Conservation (phyloP, 2,113 vertebrate species). For the Mormyrus iriodes region DNA sequence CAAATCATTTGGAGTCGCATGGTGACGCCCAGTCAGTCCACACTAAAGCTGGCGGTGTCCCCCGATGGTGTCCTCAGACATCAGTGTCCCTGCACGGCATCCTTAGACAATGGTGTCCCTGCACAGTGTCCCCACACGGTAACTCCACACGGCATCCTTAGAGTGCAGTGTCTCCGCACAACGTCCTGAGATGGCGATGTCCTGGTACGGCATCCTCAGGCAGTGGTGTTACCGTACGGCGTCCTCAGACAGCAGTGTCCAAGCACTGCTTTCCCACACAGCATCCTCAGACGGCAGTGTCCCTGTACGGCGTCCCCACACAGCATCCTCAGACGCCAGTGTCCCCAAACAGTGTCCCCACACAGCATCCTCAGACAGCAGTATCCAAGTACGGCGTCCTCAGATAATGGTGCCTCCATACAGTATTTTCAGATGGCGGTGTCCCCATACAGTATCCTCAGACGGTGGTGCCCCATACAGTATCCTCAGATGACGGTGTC, state of each 20-base stretch:
- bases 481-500: background rate
- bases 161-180: too few species aligned
- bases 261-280: too few species aligned
- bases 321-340: too few species aligned
- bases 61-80: background rate
- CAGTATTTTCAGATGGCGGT: background rate
- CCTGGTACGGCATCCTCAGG: background rate
- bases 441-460: background rate
- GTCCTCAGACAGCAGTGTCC: too few species aligned
- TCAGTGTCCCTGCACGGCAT: background rate
- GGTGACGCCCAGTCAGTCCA: too few species aligned
- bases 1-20: too few species aligned
- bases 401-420: rapidly evolving
- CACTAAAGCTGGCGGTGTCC: background rate
- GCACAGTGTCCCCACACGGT: background rate
- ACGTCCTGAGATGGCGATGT: too few species aligned
- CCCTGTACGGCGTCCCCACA: background rate
- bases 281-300: too few species aligned
- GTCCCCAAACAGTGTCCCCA: too few species aligned
- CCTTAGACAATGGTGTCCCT: background rate
- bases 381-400: too few species aligned
- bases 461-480: background rate
- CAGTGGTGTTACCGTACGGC: too few species aligned
- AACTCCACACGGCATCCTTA: background rate
- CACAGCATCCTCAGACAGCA: background rate